Conservation (phyloP, 2,888 invertebrate genomes). For the Sipunculus nudus region DNA sequence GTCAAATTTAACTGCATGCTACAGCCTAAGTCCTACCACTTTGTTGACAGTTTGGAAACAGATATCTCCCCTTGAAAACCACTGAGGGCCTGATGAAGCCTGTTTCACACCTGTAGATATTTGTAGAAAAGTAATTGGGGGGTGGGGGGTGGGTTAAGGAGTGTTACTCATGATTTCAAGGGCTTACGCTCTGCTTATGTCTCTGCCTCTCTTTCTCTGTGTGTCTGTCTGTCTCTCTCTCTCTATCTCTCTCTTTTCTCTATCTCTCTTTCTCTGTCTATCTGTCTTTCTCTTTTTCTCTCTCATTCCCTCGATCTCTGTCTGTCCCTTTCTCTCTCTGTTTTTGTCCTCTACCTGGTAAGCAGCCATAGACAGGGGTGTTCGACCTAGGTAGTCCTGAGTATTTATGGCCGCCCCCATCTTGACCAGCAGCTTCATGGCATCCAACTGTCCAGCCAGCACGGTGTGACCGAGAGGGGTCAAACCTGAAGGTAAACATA, state of each 20-base stretch:
- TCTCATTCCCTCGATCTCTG: not conserved
- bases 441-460: constrained; percentile 46
- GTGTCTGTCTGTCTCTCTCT: not conserved
- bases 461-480: constrained; percentile 55
- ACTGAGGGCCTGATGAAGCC: too few species aligned
- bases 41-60: too few species aligned
- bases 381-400: constrained; percentile 54
- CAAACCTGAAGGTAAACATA: constrained; percentile 41
- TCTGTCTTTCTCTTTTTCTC: not conserved
- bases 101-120: too few species aligned
- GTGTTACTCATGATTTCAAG: not conserved
- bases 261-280: constrained; percentile 2
- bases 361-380: constrained; percentile 54
- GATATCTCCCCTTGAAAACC: too few species aligned
- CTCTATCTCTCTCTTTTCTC: not conserved
- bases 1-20: too few species aligned
- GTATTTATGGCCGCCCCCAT: constrained; percentile 59
- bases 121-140: too few species aligned
- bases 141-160: too few species aligned
- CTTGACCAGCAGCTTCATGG: constrained; percentile 54
- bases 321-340: too few species aligned
- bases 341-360: constrained; percentile 49
- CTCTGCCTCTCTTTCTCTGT: constrained; percentile 1
- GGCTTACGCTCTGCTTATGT: not conserved
- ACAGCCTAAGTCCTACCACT: too few species aligned